Evolutionary conservation across 1,140 invertebrate species (phyloP), one percentile per base, ranked within the genome.

Genomic region (Scaptomyza montana): DNA sequence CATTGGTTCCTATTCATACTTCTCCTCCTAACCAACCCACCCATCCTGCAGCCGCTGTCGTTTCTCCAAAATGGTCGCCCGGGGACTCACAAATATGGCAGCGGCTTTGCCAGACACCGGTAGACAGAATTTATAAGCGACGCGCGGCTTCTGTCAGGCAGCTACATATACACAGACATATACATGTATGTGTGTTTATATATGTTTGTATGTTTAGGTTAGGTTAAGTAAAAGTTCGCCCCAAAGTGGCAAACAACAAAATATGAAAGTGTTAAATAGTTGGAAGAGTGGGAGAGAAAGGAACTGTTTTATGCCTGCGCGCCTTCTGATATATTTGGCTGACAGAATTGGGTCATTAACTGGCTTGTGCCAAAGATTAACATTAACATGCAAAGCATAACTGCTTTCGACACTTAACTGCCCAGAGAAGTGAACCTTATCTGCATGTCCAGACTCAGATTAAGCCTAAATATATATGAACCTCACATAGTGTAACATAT

Each of bases 181-280:
- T n/a, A n/a, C n/a, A n/a, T 64, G 9, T 68, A 9, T 25, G 41
- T 51, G 46, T 28, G 19, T 16, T 21, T 3, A 46, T 33, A 5
- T 65, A 9, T 45, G 30, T 59, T 8, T 36, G 33, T 36, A 36
- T 46, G 68, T 39, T 16, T 53, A 61, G 65, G 3, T 36, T 28
- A 72, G 65, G 76, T 66, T 71, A 80, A 86, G 81, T 87, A 86
- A 86, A 81, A 86, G 81, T 86, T 56, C 62, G 60, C 55, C 77
- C 63, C 56, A 54, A 63, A 74, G 81, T 74, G 69, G 81, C 65
- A 86, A 86, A 67, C 77, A 86, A 85, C 74, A 53, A 86, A 81
- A 87, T 81, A 81, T 75, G 82, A 86, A 86, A 86, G 81, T 86
- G 82, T 87, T 87, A 87, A 87, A 87, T 87, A 73, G 75, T 65